Conservation (phyloP, 1,140 invertebrate species). For the Halictus rubicundus region DNA sequence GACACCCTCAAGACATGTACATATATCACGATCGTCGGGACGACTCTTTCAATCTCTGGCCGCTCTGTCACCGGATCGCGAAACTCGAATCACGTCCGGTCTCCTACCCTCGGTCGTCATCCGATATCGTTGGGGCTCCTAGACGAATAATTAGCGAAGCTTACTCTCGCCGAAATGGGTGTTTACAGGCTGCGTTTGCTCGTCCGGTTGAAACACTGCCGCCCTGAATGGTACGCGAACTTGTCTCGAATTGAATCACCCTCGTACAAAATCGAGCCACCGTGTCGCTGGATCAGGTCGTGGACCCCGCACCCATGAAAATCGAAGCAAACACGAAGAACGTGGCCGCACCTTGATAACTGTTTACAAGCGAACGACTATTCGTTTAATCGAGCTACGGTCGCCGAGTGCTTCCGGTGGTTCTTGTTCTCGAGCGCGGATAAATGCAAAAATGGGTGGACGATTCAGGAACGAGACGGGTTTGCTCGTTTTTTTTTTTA, state of each 20-base stretch:
- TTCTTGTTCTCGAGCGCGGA: background rate
- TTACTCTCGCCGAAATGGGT: background rate
- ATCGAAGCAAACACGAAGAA: conserved; percentile 44
- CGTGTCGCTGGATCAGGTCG: conserved; percentile 35
- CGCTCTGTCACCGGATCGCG: no score
- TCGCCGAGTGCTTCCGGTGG: background rate
- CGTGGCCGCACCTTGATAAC: conserved; percentile 47
- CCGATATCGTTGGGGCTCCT: background rate
- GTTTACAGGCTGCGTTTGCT: conserved; percentile 2
- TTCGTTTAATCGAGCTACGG: conserved; percentile 31
- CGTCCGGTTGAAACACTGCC: no score
- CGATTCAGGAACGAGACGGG: conserved; percentile 24
- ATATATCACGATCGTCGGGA: no score
- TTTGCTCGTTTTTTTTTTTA: conserved; percentile 2
- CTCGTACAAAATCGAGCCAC: conserved; percentile 19
- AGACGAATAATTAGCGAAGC: background rate
- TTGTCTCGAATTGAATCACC: background rate
- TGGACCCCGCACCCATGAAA: conserved; percentile 52
- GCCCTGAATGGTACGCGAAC: background rate
- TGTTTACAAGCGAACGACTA: conserved; percentile 32
- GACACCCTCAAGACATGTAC: conserved; percentile 1
- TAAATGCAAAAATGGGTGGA: conserved; percentile 20
- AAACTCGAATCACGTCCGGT: no score
- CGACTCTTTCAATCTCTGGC: no score
- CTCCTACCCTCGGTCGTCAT: background rate